Percentiles rank a stretch among this genome's conserved stretches.
Evolutionary conservation across 2,113 vertebrate species (phyloP).

Genomic region (Tychaedon coryphoeus): DNA sequence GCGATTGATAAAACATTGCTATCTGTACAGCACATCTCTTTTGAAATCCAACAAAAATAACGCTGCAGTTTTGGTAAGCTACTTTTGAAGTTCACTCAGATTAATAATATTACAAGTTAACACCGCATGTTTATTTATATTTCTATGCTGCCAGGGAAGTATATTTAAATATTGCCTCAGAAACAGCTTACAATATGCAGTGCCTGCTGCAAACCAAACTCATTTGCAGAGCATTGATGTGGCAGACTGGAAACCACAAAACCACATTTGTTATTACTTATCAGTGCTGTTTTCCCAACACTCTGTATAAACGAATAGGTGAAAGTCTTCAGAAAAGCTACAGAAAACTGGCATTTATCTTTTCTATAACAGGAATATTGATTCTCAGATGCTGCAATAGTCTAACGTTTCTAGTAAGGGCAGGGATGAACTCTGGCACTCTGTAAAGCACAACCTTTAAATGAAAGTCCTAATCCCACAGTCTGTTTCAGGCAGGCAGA

Average conservation of each 20-base stretch:
- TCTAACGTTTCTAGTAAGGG: neutral
- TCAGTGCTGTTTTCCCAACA: neutral
- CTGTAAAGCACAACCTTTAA: neutral
- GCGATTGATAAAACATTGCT: neutral
- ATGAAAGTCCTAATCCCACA: neutral
- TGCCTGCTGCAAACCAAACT: constrained; percentile 11
- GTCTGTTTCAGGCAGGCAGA: neutral
- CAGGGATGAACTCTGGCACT: neutral
- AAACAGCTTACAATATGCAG: constrained; percentile 11
- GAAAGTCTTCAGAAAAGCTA: neutral
- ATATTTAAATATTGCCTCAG: constrained; percentile 39
- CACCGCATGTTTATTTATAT: neutral
- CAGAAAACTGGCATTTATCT: neutral
- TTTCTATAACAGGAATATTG: neutral
- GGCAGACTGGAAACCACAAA: constrained; percentile 40
- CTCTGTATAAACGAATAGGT: neutral
- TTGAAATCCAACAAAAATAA: constrained; percentile 25
- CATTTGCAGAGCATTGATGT: constrained; percentile 14
- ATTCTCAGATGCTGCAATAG: neutral
- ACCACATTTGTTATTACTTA: neutral
- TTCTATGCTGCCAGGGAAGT: neutral
- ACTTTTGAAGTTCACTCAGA: constrained; percentile 6
- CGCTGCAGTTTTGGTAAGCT: neutral
- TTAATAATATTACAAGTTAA: constrained; percentile 11
- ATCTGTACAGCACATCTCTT: neutral